Conservation (phyloP, 64 coral and sea anemone species). For the Montipora foliosa region DNA sequence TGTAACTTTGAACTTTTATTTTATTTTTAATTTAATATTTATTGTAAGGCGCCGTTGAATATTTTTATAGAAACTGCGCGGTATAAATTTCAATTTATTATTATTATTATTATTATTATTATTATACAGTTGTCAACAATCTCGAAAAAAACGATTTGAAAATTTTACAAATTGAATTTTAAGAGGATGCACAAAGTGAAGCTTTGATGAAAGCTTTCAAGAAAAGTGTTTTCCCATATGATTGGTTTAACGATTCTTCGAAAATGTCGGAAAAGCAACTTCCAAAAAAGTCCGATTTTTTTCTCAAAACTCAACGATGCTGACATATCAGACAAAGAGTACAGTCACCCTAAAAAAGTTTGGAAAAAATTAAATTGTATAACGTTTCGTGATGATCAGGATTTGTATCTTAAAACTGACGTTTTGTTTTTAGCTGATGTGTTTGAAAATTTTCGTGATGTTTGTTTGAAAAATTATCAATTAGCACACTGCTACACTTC, state of each 20-base stretch:
- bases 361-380: background rate
- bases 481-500: too few species aligned
- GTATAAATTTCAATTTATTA: too few species aligned
- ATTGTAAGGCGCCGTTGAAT: too few species aligned
- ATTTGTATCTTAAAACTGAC: background rate
- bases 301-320: background rate
- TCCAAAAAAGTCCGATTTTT: background rate
- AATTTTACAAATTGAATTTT: too few species aligned
- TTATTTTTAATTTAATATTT: too few species aligned
- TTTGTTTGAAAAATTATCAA: too few species aligned
- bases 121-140: background rate
- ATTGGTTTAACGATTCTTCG: background rate
- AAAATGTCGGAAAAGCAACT: background rate
- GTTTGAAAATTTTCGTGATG: background rate
- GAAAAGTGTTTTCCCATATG: background rate
- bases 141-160: background rate
- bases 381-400: background rate
- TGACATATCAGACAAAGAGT: background rate
- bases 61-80: too few species aligned
- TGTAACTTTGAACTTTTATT: too few species aligned
- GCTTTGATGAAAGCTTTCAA: background rate
- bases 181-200: background rate
- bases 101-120: too few species aligned
- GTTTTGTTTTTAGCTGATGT: background rate
- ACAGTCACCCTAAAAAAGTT: background rate